Base-by-base conservation (phyloP, 2,113 vertebrate species). In the Pipa parva region DNA sequence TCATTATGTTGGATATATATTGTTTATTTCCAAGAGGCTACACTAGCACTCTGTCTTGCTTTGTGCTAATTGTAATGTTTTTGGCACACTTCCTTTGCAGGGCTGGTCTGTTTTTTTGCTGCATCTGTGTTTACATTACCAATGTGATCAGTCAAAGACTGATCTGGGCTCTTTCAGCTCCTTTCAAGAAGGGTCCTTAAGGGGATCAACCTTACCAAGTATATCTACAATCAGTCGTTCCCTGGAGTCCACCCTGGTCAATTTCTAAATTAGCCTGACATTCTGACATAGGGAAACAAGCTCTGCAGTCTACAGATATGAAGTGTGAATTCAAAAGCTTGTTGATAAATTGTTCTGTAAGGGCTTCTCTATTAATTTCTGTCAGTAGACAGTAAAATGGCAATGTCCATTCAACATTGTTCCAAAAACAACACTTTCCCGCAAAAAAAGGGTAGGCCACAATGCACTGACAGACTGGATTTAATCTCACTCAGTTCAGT, bases 361-460 rank as follows among this genome's bases (percentile, higher is more conserved):
- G 82, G 81, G 77, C 77, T 88, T 89, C 83, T 85, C 75, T 78
- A 83, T 85, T 89, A 83, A 88, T 90, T 92, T 92, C 83, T 89
- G 82, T 90, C 88, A 81, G 78, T 86, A 86, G 79, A 87, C 81
- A 88, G 83, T 83, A 89, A 90, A 92, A 90, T 81, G 84, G 87
- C 86, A 83, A 75, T 82, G 81, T 79, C 80, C 84, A 80, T 73
- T 80, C 80, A 75, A 72, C 77, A 77, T 75, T 73, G 39, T 88
- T 95, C 91, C 92, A 93, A 93, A 92, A 94, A 89, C 82, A 94
- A 91, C 89, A 93, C 73, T 83, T 87, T n/a, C 74, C 81, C 85
- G 81, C 74, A 75, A 75, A n/a, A n/a, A n/a, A 73, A 87, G 81
- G 79, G 82, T 83, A 88, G 83, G 82, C 81, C 80, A 87, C 87